phyloP scores from a whole-genome alignment of 2,888 invertebrate genomes.

The Tanytarsus gracilentus region DNA sequence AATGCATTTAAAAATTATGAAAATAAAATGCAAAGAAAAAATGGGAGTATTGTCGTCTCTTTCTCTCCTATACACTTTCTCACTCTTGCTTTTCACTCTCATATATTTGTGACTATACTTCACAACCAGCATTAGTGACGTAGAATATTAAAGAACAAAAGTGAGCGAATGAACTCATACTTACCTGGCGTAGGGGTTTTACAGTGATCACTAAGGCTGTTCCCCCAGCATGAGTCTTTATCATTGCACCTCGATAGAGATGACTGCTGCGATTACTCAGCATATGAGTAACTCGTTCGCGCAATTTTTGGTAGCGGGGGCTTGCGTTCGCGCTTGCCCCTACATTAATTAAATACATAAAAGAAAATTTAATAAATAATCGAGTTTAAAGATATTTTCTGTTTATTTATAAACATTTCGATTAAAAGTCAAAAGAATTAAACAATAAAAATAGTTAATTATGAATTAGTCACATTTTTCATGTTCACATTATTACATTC shows the following conservation, averaged over 20 bases:
- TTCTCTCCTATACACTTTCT: background rate
- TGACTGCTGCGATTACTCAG: constrained; percentile 62
- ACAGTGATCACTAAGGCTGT: constrained; percentile 63
- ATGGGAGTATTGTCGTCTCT: background rate
- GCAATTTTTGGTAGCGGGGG: constrained; percentile 54
- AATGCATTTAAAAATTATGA: background rate
- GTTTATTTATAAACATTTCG: too few species aligned
- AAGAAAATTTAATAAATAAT: too few species aligned
- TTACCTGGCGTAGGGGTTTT: constrained; percentile 48
- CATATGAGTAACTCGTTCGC: constrained; percentile 59
- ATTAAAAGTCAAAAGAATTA: too few species aligned
- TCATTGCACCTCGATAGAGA: constrained; percentile 61
- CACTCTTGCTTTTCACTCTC: background rate
- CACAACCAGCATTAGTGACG: background rate
- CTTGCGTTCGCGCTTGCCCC: constrained; percentile 46
- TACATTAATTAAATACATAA: background rate
- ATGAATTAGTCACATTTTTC: too few species aligned
- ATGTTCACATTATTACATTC: too few species aligned
- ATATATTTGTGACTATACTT: background rate
- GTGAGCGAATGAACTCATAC: constrained; percentile 31
- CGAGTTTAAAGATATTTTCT: too few species aligned
- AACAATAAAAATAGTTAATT: too few species aligned
- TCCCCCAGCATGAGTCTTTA: constrained; percentile 59
- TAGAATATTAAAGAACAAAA: background rate
- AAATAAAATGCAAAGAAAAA: background rate